Conservation (phyloP, 2,888 invertebrate genomes). For the Cosmia trapezina region DNA sequence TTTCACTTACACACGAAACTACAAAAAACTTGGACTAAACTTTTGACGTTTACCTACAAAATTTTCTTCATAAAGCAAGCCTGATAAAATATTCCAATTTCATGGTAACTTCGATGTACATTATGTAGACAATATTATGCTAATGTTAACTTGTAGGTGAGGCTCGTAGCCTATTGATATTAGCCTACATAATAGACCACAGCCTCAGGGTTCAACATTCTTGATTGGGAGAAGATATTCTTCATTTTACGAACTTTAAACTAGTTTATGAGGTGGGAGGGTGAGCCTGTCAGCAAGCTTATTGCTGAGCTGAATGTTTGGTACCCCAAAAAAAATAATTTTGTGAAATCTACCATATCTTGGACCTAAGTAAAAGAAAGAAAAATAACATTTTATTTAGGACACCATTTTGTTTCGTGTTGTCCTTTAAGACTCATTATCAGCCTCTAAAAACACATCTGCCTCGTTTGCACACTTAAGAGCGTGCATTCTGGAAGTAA, state of each 20-base stretch:
- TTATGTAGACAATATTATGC: constrained; percentile 80
- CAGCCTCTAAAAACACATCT: constrained; percentile 18
- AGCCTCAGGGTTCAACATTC: neutral
- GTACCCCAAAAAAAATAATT: neutral
- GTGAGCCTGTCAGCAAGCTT: neutral
- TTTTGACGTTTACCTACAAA: constrained; percentile 7
- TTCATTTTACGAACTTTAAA: too few species aligned
- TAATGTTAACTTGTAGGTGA: constrained; percentile 68
- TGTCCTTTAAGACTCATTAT: neutral
- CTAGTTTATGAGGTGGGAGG: too few species aligned
- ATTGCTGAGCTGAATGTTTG: neutral
- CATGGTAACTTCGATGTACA: constrained; percentile 60
- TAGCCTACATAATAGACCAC: constrained; percentile 13
- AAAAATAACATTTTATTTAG: too few species aligned
- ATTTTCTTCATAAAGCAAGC: constrained; percentile 30
- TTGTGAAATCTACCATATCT: neutral
- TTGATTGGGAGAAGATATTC: neutral
- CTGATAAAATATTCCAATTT: constrained; percentile 43
- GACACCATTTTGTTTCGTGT: neutral
- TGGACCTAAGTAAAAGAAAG: neutral
- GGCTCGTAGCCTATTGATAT: constrained; percentile 50
- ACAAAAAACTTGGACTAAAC: neutral
- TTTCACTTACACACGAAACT: neutral
- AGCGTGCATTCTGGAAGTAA: neutral
- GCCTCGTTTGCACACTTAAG: neutral